Evolutionary conservation across 2,888 invertebrate genomes (phyloP), one percentile per base, ranked within the genome.

Genomic region (Chydorus sphaericus): DNA sequence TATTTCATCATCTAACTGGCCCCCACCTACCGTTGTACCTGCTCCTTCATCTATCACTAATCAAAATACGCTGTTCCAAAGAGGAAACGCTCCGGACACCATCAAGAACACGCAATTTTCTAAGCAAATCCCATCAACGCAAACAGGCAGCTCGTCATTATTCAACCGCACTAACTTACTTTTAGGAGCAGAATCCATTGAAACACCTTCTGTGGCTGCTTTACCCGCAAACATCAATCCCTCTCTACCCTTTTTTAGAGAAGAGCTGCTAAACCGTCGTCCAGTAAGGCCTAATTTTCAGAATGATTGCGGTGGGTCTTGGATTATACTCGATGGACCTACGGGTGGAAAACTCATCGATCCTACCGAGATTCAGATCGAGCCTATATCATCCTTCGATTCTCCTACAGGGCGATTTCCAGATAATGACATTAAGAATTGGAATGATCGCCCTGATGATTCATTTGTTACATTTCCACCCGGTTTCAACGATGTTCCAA

Each of bases 231-330:
- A 6, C 20, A 36, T 10, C 23, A 4, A 29, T 3, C 14, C n/a
- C n/a, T 20, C 23, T 4, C 14, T 23, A 14, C 23, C 52, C 2
- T 52, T 5, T 8, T 26, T 36, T 16, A 33, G 23, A 50, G 50
- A 31, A 29, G 30, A 30, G 4, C 11, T 31, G 11, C 50, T 18
- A 8, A 16, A 11, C 20, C 18, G 8, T 52, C 36, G 18, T 16
- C 1, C 23, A 11, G 26, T 23, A 36, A 29, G 8, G 20, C 37
- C 31, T 4, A 5, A 10, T 23, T 23, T 5, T 37, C 8, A n/a
- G 14, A 52, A 52, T 20, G 52, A 52, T 11, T 52, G 52, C 23
- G 52, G 52, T 20, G 52, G 52, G 14, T 36, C 52, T 8, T 52
- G 52, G 52, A n/a, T 52, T 16, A 23, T 52, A 10, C 52, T 52